Conservation (phyloP, 2,888 invertebrate species). For the Xestia rhomboidea region DNA sequence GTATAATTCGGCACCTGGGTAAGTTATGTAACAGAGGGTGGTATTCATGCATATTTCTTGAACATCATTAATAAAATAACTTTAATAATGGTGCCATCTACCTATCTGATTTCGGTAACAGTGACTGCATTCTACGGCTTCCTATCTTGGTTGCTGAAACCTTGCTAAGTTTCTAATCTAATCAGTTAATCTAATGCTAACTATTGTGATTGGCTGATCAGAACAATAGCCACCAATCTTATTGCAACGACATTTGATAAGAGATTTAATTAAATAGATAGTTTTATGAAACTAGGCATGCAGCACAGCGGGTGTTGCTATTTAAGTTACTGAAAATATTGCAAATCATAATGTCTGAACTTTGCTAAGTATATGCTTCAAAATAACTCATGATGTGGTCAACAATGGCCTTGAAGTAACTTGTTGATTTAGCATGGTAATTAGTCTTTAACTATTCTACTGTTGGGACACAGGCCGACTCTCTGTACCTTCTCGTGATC, state of each 20-base stretch:
- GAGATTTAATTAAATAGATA: conserved; percentile 16
- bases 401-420: background rate
- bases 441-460: background rate
- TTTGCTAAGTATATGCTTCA: background rate
- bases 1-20: background rate
- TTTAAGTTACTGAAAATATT: background rate
- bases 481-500: no score
- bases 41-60: background rate
- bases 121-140: background rate
- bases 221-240: conserved; percentile 5
- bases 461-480: background rate
- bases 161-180: background rate
- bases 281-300: background rate
- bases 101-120: background rate
- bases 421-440: background rate
- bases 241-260: background rate
- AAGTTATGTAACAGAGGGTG: background rate
- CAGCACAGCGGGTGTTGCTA: background rate
- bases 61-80: background rate
- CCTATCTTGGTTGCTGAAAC: background rate
- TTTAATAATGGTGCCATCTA: background rate
- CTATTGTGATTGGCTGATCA: background rate
- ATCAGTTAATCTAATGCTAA: background rate
- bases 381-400: background rate
- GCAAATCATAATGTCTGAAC: background rate